phyloP scores from a whole-genome alignment of 2,888 invertebrate species.

The Theristus sp. region DNA sequence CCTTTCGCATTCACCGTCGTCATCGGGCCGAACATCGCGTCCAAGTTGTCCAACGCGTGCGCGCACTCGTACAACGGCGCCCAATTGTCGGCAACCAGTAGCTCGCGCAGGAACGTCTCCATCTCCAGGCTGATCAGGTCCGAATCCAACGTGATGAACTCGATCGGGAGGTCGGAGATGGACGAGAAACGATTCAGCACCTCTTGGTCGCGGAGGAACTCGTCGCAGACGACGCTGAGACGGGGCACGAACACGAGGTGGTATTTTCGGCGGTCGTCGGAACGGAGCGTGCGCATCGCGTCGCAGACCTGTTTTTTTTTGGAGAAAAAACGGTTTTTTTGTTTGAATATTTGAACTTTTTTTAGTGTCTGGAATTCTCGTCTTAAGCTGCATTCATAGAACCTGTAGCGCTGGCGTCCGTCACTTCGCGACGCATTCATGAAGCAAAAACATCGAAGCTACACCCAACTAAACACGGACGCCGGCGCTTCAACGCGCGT shows the following conservation, averaged over 20 bases:
- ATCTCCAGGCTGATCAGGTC: conserved; percentile 6
- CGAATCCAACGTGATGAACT: conserved; percentile 1
- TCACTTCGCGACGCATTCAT: too few relatives aligned
- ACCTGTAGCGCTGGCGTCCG: too few relatives aligned
- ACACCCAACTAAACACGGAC: too few relatives aligned
- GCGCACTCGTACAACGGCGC: not conserved
- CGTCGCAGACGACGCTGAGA: not conserved
- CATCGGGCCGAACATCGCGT: conserved; percentile 1
- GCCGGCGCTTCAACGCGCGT: too few relatives aligned
- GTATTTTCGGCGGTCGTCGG: not conserved
- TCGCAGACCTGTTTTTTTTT: not conserved
- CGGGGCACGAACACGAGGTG: not conserved
- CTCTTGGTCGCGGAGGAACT: not conserved
- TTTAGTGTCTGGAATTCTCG: too few relatives aligned
- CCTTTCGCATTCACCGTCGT: not conserved
- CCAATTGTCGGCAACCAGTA: not conserved
- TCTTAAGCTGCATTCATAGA: too few relatives aligned
- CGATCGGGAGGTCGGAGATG: conserved; percentile 3
- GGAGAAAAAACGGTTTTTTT: too few relatives aligned
- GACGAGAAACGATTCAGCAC: not conserved
- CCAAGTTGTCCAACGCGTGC: not conserved
- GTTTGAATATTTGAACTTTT: not conserved
- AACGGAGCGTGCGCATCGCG: not conserved
- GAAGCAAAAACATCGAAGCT: too few relatives aligned
- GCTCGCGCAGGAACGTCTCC: not conserved